Evolutionary conservation across 2,888 invertebrate genomes (phyloP), one percentile per base, ranked within the genome.

Genomic region (Macrosoma leucophasiata): DNA sequence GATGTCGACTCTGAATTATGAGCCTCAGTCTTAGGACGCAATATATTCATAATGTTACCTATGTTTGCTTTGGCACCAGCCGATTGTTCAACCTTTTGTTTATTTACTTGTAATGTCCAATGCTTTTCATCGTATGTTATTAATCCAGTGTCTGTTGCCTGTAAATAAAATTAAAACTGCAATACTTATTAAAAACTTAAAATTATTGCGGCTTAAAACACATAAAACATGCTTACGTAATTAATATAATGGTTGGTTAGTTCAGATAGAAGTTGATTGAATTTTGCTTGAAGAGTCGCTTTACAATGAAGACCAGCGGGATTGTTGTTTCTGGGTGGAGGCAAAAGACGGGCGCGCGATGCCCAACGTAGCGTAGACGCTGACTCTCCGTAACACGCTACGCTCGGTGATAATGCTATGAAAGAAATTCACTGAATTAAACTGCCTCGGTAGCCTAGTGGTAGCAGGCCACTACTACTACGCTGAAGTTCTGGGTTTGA

Each of bases 321-420:
- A 10, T 47, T 37, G 26, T 9, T 46, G 11, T 36, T 28, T n/a
- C 61, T 62, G 0, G 62, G 50, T 2, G 61, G 50, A 0, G 73
- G 77, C 30, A 93, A 88, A 52, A 88, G 89, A 43, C 92, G 89
- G 48, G 93, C 92, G 39, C 91, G 81, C 51, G 91, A 90, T 37
- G 93, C 92, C 84, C 93, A 93, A 39, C 93, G 87, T 26, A 94
- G 84, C n/a, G 93, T 93, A 53, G 91, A 92, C 29, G 93, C 87
- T 5, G 92, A 92, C 71, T 94, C 93, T 53, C 88, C 90, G 86
- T 92, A 93, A 73, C 90, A 91, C 28, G 86, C 81, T 46, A 88
- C 89, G 43, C 92, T 90, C 30, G 93, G 93, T 9, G 92, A 92
- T 48, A 93, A 87, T 39, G 93, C 93, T 93, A 76, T 2, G 25